Evolutionary conservation across 2,797 vertebrate species (phyloP).

Genomic region (Pseudochirops cupreus): DNA sequence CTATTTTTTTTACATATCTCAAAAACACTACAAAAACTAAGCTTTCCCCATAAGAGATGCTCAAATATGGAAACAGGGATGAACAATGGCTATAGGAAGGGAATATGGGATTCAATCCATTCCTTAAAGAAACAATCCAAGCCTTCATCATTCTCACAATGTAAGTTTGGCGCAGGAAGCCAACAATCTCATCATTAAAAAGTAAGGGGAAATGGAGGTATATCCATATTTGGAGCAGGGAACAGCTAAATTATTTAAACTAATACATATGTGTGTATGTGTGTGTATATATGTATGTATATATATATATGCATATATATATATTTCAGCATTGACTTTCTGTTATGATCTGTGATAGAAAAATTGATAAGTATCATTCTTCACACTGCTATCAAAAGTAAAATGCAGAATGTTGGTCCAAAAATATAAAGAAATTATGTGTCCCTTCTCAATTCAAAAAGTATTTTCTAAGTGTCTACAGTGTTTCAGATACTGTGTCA

Average conservation of each 20-base stretch:
- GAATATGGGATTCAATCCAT: slow-evolving; percentile 18
- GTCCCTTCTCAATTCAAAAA: neutral
- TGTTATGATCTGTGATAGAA: slow-evolving; percentile 70
- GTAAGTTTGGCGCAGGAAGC: slow-evolving; percentile 26
- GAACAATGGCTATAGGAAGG: neutral
- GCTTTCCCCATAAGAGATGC: neutral
- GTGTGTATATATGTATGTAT: too few species aligned
- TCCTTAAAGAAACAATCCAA: slow-evolving; percentile 52
- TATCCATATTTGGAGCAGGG: slow-evolving; percentile 42
- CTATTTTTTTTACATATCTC: neutral
- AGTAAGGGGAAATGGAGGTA: slow-evolving; percentile 45
- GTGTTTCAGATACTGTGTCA: too few species aligned
- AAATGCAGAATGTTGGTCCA: slow-evolving; percentile 44
- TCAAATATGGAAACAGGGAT: neutral
- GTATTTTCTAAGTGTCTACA: neutral
- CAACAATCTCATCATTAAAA: slow-evolving; percentile 65
- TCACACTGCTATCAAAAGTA: slow-evolving; percentile 54
- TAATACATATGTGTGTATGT: neutral
- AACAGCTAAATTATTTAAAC: slow-evolving; percentile 72
- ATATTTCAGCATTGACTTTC: slow-evolving; percentile 58
- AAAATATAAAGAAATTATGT: slow-evolving; percentile 45
- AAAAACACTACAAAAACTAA: neutral
- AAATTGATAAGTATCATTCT: slow-evolving; percentile 62
- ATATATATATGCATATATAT: too few species aligned
- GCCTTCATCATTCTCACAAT: slow-evolving; percentile 25